Evolutionary conservation across 2,888 invertebrate species (phyloP), one percentile per base, ranked within the genome.

Genomic region (Odontothrips loti): DNA sequence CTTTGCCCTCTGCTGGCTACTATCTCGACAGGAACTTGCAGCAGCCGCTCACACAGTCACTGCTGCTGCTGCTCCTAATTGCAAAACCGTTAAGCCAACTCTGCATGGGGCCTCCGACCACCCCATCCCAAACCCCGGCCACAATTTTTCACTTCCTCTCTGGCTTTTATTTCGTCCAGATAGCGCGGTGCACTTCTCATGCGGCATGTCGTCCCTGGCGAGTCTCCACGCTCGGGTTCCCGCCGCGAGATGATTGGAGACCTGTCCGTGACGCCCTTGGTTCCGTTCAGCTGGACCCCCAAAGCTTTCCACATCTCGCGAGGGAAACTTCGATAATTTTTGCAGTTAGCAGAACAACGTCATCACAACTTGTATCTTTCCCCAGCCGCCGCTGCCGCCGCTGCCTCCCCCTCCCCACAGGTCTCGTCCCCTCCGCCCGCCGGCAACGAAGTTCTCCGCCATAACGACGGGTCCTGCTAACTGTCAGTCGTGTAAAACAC

Each of bases 81-180:
- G 68, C 68, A 27, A 75, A 75, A 75, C 68, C 68, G 68, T 75
- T 75, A 75, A 27, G 68, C 68, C 68, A 75, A 58, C 58, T 58
- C 58, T n/a, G 58, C 34, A 43, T 43, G 34, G 34, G 68, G 9
- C 68, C 68, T 1, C 11, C 9, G 1, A 12, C 27, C 23, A 9
- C 12, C 8, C 27, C 68, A 11, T n/a, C 68, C 23, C 3, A 17
- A n/a, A n/a, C n/a, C 34, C 34, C 58, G 58, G 58, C 58, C 20
- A 58, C 58, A 58, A 15, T 58, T 58, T 20, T 58, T 15, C 58
- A 15, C 20, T 58, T 15, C 12, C 58, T 17, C 20, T 20, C 15
- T 58, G 15, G 34, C 58, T 58, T 15, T 20, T 20, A 58, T 58
- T 58, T 58, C 15, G 20, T 43, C 58, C 58, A 15, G 58, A 17